Percentiles rank a stretch among this genome's conserved stretches.
Conservation (phyloP, 2,888 invertebrate genomes). For the Catotricha subobsoleta region DNA sequence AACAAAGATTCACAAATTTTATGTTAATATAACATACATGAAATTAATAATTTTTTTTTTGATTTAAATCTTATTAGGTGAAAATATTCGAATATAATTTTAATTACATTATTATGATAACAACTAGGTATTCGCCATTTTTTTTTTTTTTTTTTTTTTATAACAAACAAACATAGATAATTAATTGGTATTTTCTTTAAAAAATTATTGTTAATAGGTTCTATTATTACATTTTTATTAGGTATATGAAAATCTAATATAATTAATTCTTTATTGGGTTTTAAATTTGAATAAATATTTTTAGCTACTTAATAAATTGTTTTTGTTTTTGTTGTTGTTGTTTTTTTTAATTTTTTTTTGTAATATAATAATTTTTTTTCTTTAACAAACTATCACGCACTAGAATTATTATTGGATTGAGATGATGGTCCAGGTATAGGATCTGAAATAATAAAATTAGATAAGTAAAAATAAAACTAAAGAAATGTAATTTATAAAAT, state of each 20-base stretch:
- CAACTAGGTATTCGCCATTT: not conserved
- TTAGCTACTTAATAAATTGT: slow-evolving; percentile 4
- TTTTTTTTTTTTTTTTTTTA: slow-evolving; percentile 1
- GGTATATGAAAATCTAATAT: too few relatives aligned
- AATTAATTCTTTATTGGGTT: too few relatives aligned
- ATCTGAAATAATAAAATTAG: slow-evolving; percentile 6
- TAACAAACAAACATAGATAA: slow-evolving; percentile 2
- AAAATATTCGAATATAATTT: too few relatives aligned
- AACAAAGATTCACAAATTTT: too few relatives aligned
- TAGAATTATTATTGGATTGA: slow-evolving; percentile 32
- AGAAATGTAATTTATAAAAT: too few relatives aligned
- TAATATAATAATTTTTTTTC: not conserved
- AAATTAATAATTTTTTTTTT: not conserved
- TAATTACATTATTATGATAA: too few relatives aligned
- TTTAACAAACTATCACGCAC: slow-evolving; percentile 29
- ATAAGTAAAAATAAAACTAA: too few relatives aligned
- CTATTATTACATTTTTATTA: too few relatives aligned
- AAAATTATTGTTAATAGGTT: too few relatives aligned
- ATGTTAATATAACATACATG: slow-evolving; percentile 4
- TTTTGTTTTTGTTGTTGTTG: slow-evolving; percentile 4
- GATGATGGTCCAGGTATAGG: slow-evolving; percentile 29
- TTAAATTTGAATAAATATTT: too few relatives aligned
- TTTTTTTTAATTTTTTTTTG: slow-evolving; percentile 1
- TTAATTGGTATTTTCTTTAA: slow-evolving; percentile 2
- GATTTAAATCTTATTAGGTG: too few relatives aligned